phyloP scores from a whole-genome alignment of 2,888 invertebrate genomes.

The Emmelina monodactyla region DNA sequence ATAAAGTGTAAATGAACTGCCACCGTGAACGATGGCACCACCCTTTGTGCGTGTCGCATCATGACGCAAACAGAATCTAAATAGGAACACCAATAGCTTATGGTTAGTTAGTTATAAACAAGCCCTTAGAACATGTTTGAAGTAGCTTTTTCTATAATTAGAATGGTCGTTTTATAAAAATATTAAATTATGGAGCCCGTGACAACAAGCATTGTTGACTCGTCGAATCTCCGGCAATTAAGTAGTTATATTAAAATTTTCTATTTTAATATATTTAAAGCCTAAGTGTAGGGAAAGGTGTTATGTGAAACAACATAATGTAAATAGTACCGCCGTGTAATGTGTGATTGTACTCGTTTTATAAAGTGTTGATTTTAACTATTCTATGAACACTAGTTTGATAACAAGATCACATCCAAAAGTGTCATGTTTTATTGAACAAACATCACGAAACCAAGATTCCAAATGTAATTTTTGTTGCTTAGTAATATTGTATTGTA shows the following conservation, averaged over 20 bases:
- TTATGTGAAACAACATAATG: slow-evolving; percentile 44
- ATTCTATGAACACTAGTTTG: no score
- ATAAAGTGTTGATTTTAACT: no score
- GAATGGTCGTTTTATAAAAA: slow-evolving; percentile 46
- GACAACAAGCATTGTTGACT: slow-evolving; percentile 29
- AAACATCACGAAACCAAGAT: slow-evolving; percentile 26
- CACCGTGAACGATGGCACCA: no score
- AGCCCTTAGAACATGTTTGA: slow-evolving; percentile 45
- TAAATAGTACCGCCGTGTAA: no score
- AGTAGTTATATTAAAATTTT: slow-evolving; percentile 59
- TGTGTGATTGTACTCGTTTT: no score
- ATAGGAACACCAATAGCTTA: slow-evolving; percentile 57
- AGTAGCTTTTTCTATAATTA: slow-evolving; percentile 58
- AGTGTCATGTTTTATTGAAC: slow-evolving; percentile 25
- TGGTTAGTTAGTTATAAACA: slow-evolving; percentile 40
- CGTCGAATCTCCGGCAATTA: slow-evolving; percentile 55
- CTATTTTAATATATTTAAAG: slow-evolving; percentile 62
- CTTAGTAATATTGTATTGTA: slow-evolving; percentile 29
- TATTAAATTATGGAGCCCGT: slow-evolving; percentile 25
- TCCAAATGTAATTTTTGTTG: slow-evolving; percentile 39
- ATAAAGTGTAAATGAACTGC: no score
- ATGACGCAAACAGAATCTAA: slow-evolving; percentile 21
- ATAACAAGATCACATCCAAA: no score
- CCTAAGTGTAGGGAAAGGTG: slow-evolving; percentile 39
- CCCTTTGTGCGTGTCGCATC: no score